Conservation (phyloP, 2,888 invertebrate species). For the Oscheius sp. region DNA sequence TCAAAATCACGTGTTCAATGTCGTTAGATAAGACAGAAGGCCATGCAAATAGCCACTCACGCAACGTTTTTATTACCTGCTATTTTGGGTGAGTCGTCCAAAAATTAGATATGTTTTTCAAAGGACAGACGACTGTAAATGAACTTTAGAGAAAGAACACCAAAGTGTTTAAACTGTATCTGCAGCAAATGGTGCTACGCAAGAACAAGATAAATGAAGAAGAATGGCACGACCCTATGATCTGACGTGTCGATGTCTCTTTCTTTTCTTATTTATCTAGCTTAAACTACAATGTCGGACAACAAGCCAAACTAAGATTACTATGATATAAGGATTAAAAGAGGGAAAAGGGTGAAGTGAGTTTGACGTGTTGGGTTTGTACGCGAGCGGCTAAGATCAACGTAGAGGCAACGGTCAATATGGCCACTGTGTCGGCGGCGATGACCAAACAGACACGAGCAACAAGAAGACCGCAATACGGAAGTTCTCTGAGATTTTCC, state of each 20-base stretch:
- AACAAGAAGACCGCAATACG: conserved; percentile 30
- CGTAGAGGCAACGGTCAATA: conserved; percentile 30
- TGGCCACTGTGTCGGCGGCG: conserved; percentile 29
- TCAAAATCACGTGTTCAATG: too few relatives aligned
- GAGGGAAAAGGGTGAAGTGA: conserved; percentile 11
- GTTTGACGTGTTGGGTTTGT: conserved; percentile 30
- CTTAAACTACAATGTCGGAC: too few relatives aligned
- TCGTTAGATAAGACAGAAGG: too few relatives aligned
- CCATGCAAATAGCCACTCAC: too few relatives aligned
- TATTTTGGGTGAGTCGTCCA: too few relatives aligned
- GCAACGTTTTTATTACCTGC: too few relatives aligned
- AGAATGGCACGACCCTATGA: conserved; percentile 25
- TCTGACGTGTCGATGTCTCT: too few relatives aligned
- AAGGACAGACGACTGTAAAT: background rate
- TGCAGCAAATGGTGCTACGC: conserved; percentile 1
- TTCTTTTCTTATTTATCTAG: too few relatives aligned
- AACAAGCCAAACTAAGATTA: too few relatives aligned
- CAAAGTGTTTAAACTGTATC: conserved; percentile 1
- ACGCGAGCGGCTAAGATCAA: conserved; percentile 28
- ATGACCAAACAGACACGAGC: conserved; percentile 27
- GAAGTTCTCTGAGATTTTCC: background rate
- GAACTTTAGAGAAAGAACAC: background rate
- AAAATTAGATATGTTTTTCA: background rate
- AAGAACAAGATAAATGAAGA: conserved; percentile 8
- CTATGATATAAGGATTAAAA: too few relatives aligned